Percentiles rank a stretch among this genome's conserved stretches.
phyloP scores from a whole-genome alignment of 2,888 invertebrate genomes.

The Eledona agricola region DNA sequence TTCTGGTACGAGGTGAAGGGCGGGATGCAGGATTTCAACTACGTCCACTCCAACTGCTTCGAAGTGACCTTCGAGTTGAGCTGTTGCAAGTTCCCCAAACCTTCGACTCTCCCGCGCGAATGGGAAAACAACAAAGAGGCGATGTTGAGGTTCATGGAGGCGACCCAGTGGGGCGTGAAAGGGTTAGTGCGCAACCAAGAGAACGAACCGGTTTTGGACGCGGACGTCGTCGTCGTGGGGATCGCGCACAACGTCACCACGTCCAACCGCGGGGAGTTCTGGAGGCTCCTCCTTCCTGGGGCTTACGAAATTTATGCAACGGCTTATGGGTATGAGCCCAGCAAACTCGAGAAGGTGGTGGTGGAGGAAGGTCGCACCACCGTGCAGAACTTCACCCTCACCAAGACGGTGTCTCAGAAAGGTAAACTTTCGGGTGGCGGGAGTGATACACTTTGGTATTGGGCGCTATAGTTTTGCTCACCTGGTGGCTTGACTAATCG shows the following conservation, averaged over 20 bases:
- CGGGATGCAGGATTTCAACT: slow-evolving; percentile 99
- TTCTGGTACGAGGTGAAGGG: slow-evolving; percentile 90
- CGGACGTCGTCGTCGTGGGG: slow-evolving; percentile 78
- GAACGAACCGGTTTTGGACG: slow-evolving; percentile 74
- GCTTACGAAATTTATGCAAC: slow-evolving; percentile 77
- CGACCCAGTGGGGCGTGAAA: slow-evolving; percentile 76
- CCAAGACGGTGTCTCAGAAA: slow-evolving; percentile 47
- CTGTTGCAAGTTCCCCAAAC: slow-evolving; percentile 91
- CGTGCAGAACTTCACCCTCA: slow-evolving; percentile 63
- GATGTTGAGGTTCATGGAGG: slow-evolving; percentile 84
- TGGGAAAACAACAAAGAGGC: slow-evolving; percentile 91
- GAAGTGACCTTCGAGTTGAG: slow-evolving; percentile 97
- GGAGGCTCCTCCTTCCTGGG: slow-evolving; percentile 92
- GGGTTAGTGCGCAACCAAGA: slow-evolving; percentile 72
- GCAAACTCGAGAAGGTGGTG: slow-evolving; percentile 58
- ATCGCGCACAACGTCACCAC: slow-evolving; percentile 83
- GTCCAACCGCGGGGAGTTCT: slow-evolving; percentile 87
- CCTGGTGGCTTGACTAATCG: slow-evolving; percentile 8
- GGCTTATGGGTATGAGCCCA: slow-evolving; percentile 76
- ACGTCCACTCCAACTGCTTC: slow-evolving; percentile 92
- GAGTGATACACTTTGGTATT: slow-evolving; percentile 46
- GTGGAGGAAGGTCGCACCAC: slow-evolving; percentile 59
- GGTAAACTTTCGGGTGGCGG: slow-evolving; percentile 46
- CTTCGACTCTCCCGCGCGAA: slow-evolving; percentile 73
- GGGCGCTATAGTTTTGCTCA: slow-evolving; percentile 39